Evolutionary conservation across 2,797 vertebrate species (phyloP), one percentile per base, ranked within the genome.

Genomic region (Galago senegalensis): DNA sequence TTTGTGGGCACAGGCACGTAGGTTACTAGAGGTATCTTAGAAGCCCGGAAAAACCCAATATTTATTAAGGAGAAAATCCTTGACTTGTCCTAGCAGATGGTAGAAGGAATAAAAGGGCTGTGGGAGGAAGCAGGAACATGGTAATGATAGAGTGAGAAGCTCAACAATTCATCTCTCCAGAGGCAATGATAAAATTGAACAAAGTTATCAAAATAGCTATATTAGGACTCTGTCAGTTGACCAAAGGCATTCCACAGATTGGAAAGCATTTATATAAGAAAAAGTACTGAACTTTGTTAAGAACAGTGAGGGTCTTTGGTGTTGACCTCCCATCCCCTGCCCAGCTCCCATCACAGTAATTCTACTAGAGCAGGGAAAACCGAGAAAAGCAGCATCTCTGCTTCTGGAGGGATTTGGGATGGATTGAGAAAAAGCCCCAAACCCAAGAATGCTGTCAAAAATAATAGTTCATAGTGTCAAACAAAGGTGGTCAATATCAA

Each of bases 221-320:
- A 14, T 46, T 7, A 29, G 70, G 31, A 18, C 72, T 70, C n/a
- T 37, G 5, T 61, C 27, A 83, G 53, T 65, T 82, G 58, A 58
- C n/a, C 70, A 92, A 49, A 72, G 46, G 49, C 46, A 91, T 23
- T 84, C 12, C 56, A n/a, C 58, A 85, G 25, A 60, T 16, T 60
- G 65, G 84, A 65, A 94, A 79, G 9, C 46, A 93, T 20, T 82
- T 82, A 75, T 14, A 63, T n/a, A 76, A 86, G 60, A 81, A 75
- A 94, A 95, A 18, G 25, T 25, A 60, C 3, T 49, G 9, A 67
- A 80, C 56, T 86, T 67, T 31, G 18, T 17, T 21, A 61, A 73
- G 58, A 85, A n/a, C 18, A 70, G 23, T 20, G 58, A 13, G 18
- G 20, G 17, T 40, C 21, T 80, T 49, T 53, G 40, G 56, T 67